phyloP scores from a whole-genome alignment of 2,113 vertebrate genomes.

The Gopherus evgoodei region DNA sequence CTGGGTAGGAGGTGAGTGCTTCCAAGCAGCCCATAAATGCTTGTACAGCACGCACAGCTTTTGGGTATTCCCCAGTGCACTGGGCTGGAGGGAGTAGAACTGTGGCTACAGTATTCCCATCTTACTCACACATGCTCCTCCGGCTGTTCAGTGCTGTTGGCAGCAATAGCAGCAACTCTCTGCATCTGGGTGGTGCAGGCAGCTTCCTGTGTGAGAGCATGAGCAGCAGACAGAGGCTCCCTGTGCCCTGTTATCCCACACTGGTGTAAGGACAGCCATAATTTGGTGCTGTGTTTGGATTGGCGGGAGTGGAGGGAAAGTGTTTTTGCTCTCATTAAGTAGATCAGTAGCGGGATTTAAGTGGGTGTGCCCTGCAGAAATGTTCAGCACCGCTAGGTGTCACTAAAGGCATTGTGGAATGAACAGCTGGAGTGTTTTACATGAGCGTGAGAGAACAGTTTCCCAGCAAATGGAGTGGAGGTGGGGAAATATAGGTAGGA shows the following conservation, averaged over 20 bases:
- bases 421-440: neutral
- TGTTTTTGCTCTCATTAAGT: neutral
- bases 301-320: neutral
- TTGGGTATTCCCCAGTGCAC: neutral
- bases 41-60: neutral
- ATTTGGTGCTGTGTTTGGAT: neutral
- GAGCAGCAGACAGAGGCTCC: neutral
- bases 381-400: constrained; percentile 12
- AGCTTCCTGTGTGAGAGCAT: neutral
- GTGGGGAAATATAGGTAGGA: neutral
- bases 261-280: rapidly evolving
- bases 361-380: neutral
- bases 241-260: rapidly evolving
- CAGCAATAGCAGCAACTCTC: neutral
- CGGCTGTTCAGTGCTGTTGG: neutral
- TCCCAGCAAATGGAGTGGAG: neutral
- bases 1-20: neutral
- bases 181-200: neutral
- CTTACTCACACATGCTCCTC: neutral
- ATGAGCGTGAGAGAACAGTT: neutral
- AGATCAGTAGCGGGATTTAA: rapidly evolving
- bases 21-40: neutral
- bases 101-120: neutral
- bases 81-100: neutral
- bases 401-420: neutral